Evolutionary conservation across 2,888 invertebrate species (phyloP).

Genomic region (Rotaria socialis): DNA sequence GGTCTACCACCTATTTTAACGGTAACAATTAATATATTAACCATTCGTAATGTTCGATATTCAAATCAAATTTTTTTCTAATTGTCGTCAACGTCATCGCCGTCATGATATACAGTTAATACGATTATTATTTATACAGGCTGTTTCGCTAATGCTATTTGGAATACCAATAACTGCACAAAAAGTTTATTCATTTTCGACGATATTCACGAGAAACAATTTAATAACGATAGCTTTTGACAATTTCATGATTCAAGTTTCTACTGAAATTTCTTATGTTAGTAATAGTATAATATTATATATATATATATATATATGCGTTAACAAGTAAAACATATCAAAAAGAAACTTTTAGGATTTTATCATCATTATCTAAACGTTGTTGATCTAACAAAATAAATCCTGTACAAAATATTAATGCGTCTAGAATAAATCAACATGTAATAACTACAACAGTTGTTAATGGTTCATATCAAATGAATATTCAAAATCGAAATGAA

Average conservation of each 20-base stretch:
- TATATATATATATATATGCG: not conserved
- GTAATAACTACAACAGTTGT: not conserved
- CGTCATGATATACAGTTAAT: not conserved
- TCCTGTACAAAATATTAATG: not conserved
- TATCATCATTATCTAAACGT: not conserved
- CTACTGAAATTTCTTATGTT: not conserved
- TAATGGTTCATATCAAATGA: not conserved
- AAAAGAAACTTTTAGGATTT: not conserved
- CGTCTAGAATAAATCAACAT: not conserved
- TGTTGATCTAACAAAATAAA: not conserved
- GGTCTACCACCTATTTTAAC: slow-evolving; percentile 1
- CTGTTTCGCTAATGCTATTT: not conserved
- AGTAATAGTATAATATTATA: slow-evolving; percentile 2
- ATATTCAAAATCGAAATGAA: not conserved
- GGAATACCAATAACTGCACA: not conserved
- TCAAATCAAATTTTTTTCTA: not conserved
- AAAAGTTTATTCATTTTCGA: not conserved
- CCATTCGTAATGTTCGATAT: not conserved
- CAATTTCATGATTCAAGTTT: not conserved
- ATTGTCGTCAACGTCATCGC: not conserved
- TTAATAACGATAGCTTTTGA: not conserved
- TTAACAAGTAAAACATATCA: slow-evolving; percentile 11
- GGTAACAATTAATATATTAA: not conserved
- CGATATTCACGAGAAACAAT: not conserved
- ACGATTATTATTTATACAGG: not conserved